Evolutionary conservation across 2,113 vertebrate species (phyloP).

Genomic region (Chamaetylas fuelleborni): DNA sequence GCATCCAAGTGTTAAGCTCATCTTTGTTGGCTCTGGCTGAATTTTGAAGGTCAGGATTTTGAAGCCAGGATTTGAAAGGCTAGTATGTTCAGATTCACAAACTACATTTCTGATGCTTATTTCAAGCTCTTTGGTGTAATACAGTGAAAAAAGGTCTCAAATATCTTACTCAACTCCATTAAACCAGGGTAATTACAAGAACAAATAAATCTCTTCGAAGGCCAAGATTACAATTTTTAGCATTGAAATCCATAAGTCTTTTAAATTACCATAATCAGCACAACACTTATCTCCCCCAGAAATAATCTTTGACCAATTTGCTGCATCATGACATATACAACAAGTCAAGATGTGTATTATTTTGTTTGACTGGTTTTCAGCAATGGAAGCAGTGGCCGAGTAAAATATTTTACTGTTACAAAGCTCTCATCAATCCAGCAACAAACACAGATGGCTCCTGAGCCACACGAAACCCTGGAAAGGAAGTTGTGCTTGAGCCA

Average conservation of each 20-base stretch:
- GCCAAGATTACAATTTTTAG: not conserved
- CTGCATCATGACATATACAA: not conserved
- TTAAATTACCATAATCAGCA: not conserved
- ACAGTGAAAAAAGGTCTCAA: not conserved
- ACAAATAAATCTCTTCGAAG: not conserved
- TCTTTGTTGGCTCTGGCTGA: not conserved
- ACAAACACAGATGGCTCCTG: not conserved
- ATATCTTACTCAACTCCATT: not conserved
- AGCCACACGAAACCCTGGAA: not conserved
- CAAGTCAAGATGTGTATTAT: not conserved
- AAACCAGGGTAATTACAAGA: not conserved
- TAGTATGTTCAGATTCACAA: not conserved
- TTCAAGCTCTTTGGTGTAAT: not conserved
- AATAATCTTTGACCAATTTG: not conserved
- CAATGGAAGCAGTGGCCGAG: not conserved
- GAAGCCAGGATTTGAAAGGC: not conserved
- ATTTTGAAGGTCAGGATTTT: conserved; percentile 5
- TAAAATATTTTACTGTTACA: not conserved
- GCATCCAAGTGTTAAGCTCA: not conserved
- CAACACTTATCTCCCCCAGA: not conserved
- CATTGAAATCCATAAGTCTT: not conserved
- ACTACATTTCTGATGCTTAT: not conserved
- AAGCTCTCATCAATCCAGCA: not conserved
- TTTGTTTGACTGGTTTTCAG: not conserved
- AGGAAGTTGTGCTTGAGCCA: not conserved